phyloP scores from a whole-genome alignment of 1,140 invertebrate genomes.

The Trichonephila clavata region DNA sequence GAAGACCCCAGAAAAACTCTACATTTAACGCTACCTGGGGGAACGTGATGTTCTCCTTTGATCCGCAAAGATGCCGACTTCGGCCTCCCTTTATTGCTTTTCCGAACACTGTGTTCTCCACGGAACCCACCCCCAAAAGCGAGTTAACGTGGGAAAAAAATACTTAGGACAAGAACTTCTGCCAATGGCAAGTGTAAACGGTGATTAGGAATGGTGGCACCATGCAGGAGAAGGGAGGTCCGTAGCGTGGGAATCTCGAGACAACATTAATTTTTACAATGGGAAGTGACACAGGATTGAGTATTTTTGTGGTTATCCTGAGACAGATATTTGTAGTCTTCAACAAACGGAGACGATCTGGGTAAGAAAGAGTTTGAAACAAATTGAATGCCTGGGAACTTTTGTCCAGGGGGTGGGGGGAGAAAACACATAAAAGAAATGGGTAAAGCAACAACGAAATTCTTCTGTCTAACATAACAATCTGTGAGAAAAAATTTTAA shows the following conservation, averaged over 20 bases:
- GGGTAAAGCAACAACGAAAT: too few species aligned
- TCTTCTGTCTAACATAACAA: too few species aligned
- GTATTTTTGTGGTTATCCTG: too few species aligned
- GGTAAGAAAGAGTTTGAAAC: too few species aligned
- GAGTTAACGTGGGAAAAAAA: constrained; percentile 19
- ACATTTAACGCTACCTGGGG: constrained; percentile 9
- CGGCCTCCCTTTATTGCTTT: constrained; percentile 7
- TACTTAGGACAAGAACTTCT: not conserved
- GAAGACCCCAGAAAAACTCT: not conserved
- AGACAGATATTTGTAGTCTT: too few species aligned
- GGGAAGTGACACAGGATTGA: not conserved
- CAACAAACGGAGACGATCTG: too few species aligned
- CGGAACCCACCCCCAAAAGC: not conserved
- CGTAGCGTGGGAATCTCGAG: not conserved
- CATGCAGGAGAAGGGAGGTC: not conserved
- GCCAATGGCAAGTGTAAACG: not conserved
- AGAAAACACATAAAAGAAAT: too few species aligned
- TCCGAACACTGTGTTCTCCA: not conserved
- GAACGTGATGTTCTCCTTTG: constrained; percentile 1
- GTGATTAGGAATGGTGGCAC: not conserved
- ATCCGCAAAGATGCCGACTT: not conserved
- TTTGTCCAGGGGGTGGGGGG: too few species aligned
- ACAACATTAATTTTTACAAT: not conserved
- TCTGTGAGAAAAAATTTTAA: too few species aligned
- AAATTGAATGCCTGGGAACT: too few species aligned